Evolutionary conservation across 2,888 invertebrate genomes (phyloP).

Genomic region (Steinernema scapterisci): DNA sequence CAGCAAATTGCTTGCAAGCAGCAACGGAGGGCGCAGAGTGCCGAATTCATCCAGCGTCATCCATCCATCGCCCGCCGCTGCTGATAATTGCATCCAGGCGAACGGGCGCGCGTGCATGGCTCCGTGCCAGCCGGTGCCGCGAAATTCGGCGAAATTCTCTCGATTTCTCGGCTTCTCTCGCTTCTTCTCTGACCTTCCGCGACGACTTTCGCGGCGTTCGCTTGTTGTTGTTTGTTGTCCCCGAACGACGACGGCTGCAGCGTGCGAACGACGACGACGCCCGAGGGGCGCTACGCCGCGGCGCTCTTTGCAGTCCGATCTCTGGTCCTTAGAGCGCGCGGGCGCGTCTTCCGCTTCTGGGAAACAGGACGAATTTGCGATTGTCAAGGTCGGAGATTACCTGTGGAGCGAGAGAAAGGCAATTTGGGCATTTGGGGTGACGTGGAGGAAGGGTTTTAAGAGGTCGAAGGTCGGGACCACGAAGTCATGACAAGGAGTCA

Average conservation of each 20-base stretch:
- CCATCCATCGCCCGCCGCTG: background rate
- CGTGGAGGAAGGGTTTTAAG: no score
- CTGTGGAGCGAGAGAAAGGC: no score
- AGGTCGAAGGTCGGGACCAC: no score
- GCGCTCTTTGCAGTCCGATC: constrained; percentile 29
- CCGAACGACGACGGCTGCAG: background rate
- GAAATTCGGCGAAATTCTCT: background rate
- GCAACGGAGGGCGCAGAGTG: background rate
- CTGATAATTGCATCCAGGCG: constrained; percentile 14
- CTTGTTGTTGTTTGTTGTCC: constrained; percentile 27
- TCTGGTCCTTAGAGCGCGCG: constrained; percentile 6
- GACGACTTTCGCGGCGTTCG: constrained; percentile 6
- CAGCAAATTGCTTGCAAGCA: constrained; percentile 15
- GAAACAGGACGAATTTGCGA: background rate
- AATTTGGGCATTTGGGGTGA: no score
- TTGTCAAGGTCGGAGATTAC: background rate
- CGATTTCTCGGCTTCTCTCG: background rate
- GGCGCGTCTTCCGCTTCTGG: constrained; percentile 12
- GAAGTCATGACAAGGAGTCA: no score
- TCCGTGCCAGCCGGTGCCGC: constrained; percentile 12
- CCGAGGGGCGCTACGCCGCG: background rate
- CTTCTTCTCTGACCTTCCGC: background rate
- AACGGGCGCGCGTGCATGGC: background rate
- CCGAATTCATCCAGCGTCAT: constrained; percentile 28
- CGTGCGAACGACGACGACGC: background rate